Base-by-base conservation (phyloP, 2,888 invertebrate genomes). In the Polylopha cassiicola region DNA sequence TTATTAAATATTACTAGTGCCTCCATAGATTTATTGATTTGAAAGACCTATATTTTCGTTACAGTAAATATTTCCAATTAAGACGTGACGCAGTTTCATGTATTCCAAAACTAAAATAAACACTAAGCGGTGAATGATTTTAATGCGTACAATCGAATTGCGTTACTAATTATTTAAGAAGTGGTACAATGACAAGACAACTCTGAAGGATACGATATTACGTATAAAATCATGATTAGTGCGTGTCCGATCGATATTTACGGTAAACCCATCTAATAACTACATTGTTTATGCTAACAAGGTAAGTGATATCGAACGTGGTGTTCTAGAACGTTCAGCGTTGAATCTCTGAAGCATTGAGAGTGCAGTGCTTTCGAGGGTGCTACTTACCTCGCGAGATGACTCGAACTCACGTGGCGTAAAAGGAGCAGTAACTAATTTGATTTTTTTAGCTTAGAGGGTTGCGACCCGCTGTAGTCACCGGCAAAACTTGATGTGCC, bases 401-500 rank as follows among this genome's bases (percentile, higher is more conserved):
- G 9, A n/a, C n/a, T n/a, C 10, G 20, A 26, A 30, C 33, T 13
- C 39, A 34, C 39, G 33, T 28, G 9, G 24, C 13, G 6, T 9
- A 10, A 7, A 34, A 7, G 23, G 15, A 23, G 34, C 14, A 13
- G 7, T 30, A 9, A 21, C 16, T 18, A 22, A 24, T 34, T 29
- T 6, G 52, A 44, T 52, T 44, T 31, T 47, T 48, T 49, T 32
- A 42, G 44, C 14, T 48, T 41, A 48, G 58, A 60, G 58, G 63
- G 65, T 63, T 66, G 73, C 73, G 75, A 65, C 70, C 71, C 73
- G 72, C 56, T 63, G 65, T 64, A 71, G 66, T 61, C 69, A 77
- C 75, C 73, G 76, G 75, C 69, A 67, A 64, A 74, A 65, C 74
- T 73, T 75, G 71, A 72, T 81, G 69, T 81, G 80, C 65, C 72